A percentile compares a stretch with the other conserved stretches of the same genome.
Conservation (phyloP, 2,888 invertebrate species). For the Archips crataeganus region DNA sequence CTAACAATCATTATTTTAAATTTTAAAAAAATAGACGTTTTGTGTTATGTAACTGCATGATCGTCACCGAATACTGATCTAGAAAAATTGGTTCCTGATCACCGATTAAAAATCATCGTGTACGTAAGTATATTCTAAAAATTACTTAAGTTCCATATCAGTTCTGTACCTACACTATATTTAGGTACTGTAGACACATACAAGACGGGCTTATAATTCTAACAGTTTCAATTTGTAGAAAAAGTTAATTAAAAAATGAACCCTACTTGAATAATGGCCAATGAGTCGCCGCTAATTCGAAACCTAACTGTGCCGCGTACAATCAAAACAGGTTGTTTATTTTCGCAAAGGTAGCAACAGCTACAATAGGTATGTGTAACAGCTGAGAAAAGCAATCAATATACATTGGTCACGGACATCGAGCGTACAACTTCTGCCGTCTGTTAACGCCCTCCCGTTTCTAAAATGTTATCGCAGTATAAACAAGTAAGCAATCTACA, state of each 20-base stretch:
- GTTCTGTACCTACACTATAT: too few relatives aligned
- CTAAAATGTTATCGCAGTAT: neutral
- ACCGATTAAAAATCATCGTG: too few relatives aligned
- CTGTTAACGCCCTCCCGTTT: neutral
- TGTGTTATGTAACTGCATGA: too few relatives aligned
- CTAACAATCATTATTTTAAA: too few relatives aligned
- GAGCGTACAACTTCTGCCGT: slow-evolving; percentile 30
- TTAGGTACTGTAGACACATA: too few relatives aligned
- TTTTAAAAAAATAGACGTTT: too few relatives aligned
- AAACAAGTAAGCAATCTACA: neutral
- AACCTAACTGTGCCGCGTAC: neutral
- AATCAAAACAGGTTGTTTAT: slow-evolving; percentile 15
- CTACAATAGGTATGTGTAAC: slow-evolving; percentile 22
- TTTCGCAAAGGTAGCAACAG: slow-evolving; percentile 15
- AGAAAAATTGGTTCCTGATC: too few relatives aligned
- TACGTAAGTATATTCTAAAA: too few relatives aligned
- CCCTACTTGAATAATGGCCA: neutral
- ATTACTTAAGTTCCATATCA: too few relatives aligned
- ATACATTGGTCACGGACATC: slow-evolving; percentile 67
- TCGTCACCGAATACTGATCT: too few relatives aligned
- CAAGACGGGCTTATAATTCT: too few relatives aligned
- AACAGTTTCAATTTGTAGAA: too few relatives aligned
- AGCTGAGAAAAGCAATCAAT: slow-evolving; percentile 61
- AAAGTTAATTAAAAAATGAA: neutral
- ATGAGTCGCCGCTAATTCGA: neutral